Base-by-base conservation (phyloP, 1,140 invertebrate species). In the Spodoptera litura region DNA sequence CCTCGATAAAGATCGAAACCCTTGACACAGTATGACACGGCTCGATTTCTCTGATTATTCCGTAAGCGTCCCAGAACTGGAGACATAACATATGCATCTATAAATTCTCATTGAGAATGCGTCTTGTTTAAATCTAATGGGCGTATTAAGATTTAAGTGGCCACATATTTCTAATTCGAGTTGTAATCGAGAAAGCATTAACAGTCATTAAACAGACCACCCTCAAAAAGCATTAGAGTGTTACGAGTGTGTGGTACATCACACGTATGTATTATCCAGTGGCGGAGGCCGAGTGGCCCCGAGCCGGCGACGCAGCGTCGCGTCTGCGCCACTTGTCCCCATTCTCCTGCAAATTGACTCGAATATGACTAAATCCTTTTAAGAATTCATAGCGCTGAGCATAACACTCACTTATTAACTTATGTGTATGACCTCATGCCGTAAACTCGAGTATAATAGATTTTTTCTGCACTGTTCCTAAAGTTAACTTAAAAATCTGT, bases 341-440 rank as follows among this genome's bases (percentile, higher is more conserved):
- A 88, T 93, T 93, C 89, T 85, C 78, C 87, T 80, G 85, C 84
- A 90, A 91, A 89, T 91, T 91, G 85, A 86, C 89, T 86, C 82
- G 82, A 87, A 88, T 88, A 90, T 92, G 88, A 89, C 87, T 91
- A 90, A 91, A 93, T 92, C 89, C 91, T 90, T 92, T 93, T 88
- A 87, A 87, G 82, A 91, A 89, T 88, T 87, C 81, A 85, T 79
- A 86, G 76, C 81, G 72, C 82, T 72, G 38, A 77, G 83, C 80
- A 84, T 89, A 78, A 85, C 78, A 84, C 82, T 79, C 51, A 78
- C 79, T 74, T 85, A 87, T 86, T 82, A 80, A 84, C 79, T 87
- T 87, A 85, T 49, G 78, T 68, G 20, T 38, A 88, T 90, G 87
- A 89, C 85, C 81, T 88, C 89, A 88, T 81, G 82, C 81, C 51